Conservation (phyloP, 64 coral and sea anemone genomes). For the Actinia tenebrosa region DNA sequence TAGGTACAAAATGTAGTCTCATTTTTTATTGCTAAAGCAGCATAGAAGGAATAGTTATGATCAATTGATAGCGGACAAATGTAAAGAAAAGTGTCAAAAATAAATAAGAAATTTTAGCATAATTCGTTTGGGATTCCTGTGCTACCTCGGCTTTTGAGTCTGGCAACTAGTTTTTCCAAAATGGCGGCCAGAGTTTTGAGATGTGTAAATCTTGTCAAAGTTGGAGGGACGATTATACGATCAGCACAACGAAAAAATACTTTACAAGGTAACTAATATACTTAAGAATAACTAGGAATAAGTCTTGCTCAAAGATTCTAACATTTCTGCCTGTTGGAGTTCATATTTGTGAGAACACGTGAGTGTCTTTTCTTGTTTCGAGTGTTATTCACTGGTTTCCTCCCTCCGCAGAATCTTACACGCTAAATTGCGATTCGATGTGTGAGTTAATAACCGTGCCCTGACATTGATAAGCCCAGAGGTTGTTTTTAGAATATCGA, state of each 20-base stretch:
- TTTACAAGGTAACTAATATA: conserved; percentile 9
- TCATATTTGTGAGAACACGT: too few species aligned
- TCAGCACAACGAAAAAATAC: conserved; percentile 22
- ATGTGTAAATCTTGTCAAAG: conserved; percentile 54
- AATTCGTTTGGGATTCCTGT: neutral
- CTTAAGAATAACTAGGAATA: neutral
- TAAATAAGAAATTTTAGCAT: neutral
- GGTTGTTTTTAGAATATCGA: too few species aligned
- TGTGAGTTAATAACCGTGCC: too few species aligned
- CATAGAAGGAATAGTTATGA: too few species aligned
- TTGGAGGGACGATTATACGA: conserved; percentile 7
- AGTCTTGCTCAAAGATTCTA: neutral
- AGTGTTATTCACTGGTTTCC: too few species aligned
- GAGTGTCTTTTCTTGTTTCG: too few species aligned
- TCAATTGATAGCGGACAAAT: too few species aligned
- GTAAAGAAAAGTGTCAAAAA: neutral
- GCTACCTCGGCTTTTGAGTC: neutral
- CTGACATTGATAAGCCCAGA: too few species aligned
- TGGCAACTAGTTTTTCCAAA: conserved; percentile 23
- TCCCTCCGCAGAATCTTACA: too few species aligned
- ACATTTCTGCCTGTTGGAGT: neutral
- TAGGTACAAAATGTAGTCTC: too few species aligned
- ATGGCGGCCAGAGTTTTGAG: conserved; percentile 66
- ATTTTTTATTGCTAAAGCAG: too few species aligned
- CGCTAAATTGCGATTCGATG: too few species aligned